These are phyloP conservation scores for Malurus splendens DNA, from an alignment of 2,797 vertebrate species.

Conservation along the genomic window DNA sequence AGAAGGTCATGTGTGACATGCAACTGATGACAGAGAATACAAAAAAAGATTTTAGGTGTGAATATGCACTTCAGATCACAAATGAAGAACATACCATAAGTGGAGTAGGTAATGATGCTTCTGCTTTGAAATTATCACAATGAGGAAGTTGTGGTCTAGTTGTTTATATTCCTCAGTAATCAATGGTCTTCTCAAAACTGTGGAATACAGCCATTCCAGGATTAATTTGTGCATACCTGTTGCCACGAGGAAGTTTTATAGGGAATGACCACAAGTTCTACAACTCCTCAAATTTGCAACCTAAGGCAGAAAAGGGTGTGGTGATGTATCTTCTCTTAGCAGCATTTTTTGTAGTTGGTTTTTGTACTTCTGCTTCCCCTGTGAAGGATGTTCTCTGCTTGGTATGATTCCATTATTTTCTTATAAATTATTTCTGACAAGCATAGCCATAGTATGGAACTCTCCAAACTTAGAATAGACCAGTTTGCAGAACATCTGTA, in stretches of 20 bases:
- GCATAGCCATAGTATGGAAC: background rate
- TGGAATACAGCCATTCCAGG: background rate
- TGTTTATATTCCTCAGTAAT: background rate
- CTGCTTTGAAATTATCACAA: background rate
- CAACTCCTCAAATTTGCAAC: background rate
- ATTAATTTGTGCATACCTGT: background rate
- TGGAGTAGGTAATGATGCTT: background rate
- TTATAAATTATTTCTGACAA: background rate
- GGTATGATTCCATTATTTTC: background rate
- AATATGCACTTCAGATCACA: background rate
- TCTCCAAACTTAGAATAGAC: background rate
- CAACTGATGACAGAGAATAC: background rate
- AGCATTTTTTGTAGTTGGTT: background rate
- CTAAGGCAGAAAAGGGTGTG: background rate
- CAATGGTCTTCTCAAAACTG: background rate
- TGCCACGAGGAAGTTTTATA: background rate
- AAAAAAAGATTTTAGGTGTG: background rate
- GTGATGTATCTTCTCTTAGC: background rate
- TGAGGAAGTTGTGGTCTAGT: background rate
- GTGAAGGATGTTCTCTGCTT: background rate
- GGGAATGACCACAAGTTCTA: background rate
- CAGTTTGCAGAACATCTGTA: background rate
- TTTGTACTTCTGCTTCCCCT: background rate
- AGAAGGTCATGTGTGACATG: background rate
- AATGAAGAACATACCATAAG: background rate